Conservation (phyloP, 2,888 invertebrate genomes). For the Cataglyphis rosenhaueri region DNA sequence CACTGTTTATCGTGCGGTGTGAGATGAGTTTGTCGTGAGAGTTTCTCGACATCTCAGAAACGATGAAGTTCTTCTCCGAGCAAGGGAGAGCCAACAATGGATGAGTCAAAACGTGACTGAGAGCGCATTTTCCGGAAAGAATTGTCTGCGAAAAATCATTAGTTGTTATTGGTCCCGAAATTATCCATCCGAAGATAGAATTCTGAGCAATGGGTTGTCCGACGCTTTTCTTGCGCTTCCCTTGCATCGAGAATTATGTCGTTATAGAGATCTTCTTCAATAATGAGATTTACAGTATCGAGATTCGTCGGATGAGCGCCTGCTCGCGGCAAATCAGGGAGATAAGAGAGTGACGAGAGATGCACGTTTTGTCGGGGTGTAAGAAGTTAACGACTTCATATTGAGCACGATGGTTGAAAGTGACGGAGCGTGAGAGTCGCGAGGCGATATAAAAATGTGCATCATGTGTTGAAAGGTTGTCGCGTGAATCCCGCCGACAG, state of each 20-base stretch:
- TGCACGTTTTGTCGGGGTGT: too few relatives aligned
- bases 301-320: not conserved
- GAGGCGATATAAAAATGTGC: not conserved
- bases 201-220: constrained; percentile 20
- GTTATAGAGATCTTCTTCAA: constrained; percentile 15
- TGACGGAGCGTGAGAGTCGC: not conserved
- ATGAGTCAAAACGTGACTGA: not conserved
- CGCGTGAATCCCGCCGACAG: constrained; percentile 11
- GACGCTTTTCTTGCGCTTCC: not conserved
- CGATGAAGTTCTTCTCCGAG: not conserved
- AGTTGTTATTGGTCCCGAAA: not conserved
- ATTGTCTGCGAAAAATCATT: too few relatives aligned
- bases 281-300: not conserved
- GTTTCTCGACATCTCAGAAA: not conserved
- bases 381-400: not conserved
- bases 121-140: too few relatives aligned
- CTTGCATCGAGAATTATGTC: constrained; percentile 3
- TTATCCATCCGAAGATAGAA: not conserved
- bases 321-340: constrained; percentile 8
- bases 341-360: not conserved
- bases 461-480: not conserved
- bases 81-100: rapidly evolving
- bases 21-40: not conserved
- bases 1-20: not conserved
- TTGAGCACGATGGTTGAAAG: not conserved